These are phyloP conservation scores for Sebastes wilsoni DNA, from an alignment of 2,797 vertebrate genomes.

Conservation along the genomic window DNA sequence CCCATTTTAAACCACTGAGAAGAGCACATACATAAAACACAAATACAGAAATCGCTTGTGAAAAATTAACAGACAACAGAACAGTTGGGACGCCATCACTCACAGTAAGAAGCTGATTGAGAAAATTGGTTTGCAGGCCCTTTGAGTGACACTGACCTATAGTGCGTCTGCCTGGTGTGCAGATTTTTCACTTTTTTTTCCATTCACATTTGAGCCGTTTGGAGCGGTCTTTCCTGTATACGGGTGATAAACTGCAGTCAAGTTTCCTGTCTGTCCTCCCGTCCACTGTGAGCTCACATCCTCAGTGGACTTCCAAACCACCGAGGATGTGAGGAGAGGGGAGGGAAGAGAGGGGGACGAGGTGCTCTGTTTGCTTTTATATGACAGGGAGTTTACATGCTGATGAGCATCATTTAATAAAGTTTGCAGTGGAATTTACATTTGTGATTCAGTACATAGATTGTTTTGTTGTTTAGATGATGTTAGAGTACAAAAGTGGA, in stretches of 20 bases:
- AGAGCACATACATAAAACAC: too few relatives aligned
- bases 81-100: not conserved
- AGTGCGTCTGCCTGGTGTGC: not conserved
- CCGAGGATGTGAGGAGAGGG: not conserved
- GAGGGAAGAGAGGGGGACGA: not conserved
- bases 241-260: constrained; percentile 46
- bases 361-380: not conserved
- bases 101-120: not conserved
- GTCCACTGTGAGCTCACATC: constrained; percentile 54
- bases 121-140: not conserved
- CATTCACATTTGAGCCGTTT: not conserved
- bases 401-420: not conserved
- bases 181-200: constrained; percentile 37
- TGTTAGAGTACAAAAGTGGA: not conserved
- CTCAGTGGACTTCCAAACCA: constrained; percentile 7
- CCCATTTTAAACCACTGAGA: too few relatives aligned
- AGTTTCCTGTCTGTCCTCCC: constrained; percentile 55
- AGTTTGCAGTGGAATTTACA: not conserved
- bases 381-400: not conserved
- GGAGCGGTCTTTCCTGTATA: constrained; percentile 34
- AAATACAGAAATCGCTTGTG: too few relatives aligned
- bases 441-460: not conserved
- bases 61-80: too few relatives aligned
- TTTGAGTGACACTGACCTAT: not conserved
- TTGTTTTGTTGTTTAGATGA: not conserved